Base-by-base conservation (phyloP, 2,888 invertebrate genomes). In the Lordiphosa fenestrarum region DNA sequence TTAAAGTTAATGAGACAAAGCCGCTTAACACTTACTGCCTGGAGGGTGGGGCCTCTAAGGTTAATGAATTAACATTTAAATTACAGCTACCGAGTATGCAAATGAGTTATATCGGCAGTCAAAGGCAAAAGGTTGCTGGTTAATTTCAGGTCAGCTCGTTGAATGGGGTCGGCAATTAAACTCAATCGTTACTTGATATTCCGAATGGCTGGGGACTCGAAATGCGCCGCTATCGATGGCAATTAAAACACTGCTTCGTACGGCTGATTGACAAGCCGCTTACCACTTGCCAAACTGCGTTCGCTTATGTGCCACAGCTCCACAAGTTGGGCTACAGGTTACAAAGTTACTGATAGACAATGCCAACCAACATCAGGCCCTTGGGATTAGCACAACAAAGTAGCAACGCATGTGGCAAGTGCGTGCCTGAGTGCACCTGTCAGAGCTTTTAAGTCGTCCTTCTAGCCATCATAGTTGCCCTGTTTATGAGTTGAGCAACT, bases 1-100 rank as follows among this genome's bases (percentile, higher is more conserved):
- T 80, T 69, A 66, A 69, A 66, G 52, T 63, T 81, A 78, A 78
- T 81, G 81, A 67, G 53, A 64, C 77, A 69, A 73, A 81, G 82
- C 59, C 47, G 54, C 38, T 40, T 50, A 41, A 50, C 44, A 40
- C 35, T 51, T 25, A 35, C 12, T 30, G 30, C 12, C 12, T 19
- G 21, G 30, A 15, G 10, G 25, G 30, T 10, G 49, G 49, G 50
- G 13, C 37, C 33, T 36, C 41, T 51, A 49, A 38, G 46, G 59
- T 56, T 69, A 69, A 69, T 69, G 66, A 71, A 80, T 70, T 74
- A 57, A 56, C 70, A 73, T 62, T 71, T 60, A 75, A 78, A 64
- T 48, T 54, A 54, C 56, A 54, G 35, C 51, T 51, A 36, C 53
- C 19, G 57, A 60, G 60, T 46, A 56, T 42, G 60, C 50, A 58